A percentile compares a stretch with the other conserved stretches of the same genome.
These are phyloP conservation scores for Hippoglossus hippoglossus DNA, from an alignment of 2,797 vertebrate species.

Conservation along the genomic window DNA sequence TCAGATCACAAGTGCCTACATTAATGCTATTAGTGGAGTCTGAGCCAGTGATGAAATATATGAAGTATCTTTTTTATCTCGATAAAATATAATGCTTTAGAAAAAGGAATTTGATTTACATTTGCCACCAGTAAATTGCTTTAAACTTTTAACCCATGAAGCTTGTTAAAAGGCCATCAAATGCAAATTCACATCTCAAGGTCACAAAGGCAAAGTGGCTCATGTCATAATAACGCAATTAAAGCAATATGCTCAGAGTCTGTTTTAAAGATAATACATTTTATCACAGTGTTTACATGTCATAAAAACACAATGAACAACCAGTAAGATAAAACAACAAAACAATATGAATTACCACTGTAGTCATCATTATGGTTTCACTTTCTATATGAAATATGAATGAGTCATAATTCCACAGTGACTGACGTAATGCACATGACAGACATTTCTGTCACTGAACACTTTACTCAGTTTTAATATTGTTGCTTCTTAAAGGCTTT, in stretches of 20 bases:
- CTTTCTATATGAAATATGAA: neutral
- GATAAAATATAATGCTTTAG: neutral
- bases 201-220: conserved; percentile 1
- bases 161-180: neutral
- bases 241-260: neutral
- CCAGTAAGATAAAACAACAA: too few relatives aligned
- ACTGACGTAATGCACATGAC: neutral
- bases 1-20: too few relatives aligned
- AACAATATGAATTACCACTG: neutral
- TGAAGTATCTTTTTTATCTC: too few relatives aligned
- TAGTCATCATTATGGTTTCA: neutral
- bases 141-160: neutral
- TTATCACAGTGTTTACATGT: too few relatives aligned
- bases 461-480: neutral
- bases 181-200: conserved; percentile 9
- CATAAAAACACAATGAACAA: neutral
- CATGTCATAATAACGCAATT: neutral
- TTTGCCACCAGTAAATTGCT: neutral
- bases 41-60: too few relatives aligned
- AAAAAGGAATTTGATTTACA: conserved; percentile 3
- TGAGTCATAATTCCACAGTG: too few relatives aligned
- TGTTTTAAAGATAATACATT: neutral
- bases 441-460: neutral
- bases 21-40: too few relatives aligned
- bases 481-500: conserved; percentile 8